Percentiles rank a stretch among this genome's conserved stretches.
phyloP scores from a whole-genome alignment of 2,113 vertebrate genomes.

The Galeopterus variegatus region DNA sequence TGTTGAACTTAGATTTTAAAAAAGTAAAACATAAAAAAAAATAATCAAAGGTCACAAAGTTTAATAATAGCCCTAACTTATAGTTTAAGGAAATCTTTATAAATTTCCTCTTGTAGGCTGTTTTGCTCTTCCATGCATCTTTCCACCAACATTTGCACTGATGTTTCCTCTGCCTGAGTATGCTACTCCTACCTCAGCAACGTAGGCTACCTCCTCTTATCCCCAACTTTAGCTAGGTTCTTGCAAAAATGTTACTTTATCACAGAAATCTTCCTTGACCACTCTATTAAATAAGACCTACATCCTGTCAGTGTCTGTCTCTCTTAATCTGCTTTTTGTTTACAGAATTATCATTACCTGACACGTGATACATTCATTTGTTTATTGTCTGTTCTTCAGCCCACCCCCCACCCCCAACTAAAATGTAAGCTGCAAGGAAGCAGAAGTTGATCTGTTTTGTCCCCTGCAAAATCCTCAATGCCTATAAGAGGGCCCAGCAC shows the following conservation, averaged over 20 bases:
- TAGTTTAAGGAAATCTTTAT: not conserved
- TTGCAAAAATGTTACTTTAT: not conserved
- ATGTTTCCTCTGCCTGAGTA: not conserved
- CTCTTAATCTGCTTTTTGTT: not conserved
- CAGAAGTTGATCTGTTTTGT: not conserved
- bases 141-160: not conserved
- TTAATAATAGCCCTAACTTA: not conserved
- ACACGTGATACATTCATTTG: not conserved
- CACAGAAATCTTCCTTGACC: not conserved
- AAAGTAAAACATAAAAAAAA: not conserved
- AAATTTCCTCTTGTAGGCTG: not conserved
- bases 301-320: not conserved
- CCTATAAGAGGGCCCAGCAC: not conserved
- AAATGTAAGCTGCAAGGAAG: not conserved
- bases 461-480: not conserved
- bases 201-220: not conserved
- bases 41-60: not conserved
- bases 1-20: not conserved
- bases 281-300: not conserved
- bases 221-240: not conserved
- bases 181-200: not conserved
- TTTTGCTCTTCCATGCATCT: not conserved
- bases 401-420: not conserved
- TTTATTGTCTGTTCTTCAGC: not conserved
- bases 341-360: not conserved